Base-by-base conservation (phyloP, 2,113 vertebrate species). In the Meleagris gallopavo region DNA sequence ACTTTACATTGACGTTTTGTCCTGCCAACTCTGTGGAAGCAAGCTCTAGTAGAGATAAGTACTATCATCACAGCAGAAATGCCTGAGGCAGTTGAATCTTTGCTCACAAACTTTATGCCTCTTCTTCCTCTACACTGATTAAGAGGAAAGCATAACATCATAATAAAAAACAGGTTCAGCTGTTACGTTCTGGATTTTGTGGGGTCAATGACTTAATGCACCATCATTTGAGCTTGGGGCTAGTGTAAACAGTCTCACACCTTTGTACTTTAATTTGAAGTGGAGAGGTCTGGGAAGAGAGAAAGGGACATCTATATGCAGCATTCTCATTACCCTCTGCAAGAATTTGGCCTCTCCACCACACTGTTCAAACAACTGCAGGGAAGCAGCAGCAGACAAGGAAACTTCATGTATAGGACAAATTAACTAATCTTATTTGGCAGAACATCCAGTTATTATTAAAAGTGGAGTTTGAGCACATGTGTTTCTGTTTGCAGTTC, bases 141-240 rank as follows among this genome's bases (percentile, higher is more conserved):
- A 74, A 72, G 52, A 64, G 41, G 54, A 58, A 77, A 73, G 25
- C 22, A 1, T 72, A 46, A 93, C 73, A 88, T 75, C 34, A 7
- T 19, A 71, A 88, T 84, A 92, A 90, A 88, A 89, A 60, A 2
- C 62, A 88, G 74, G 81, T 79, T 90, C 81, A 61, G 55, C 52
- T 70, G 58, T 22, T 6, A 9, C 9, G 5, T 62, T 89, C 77
- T 54, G 57, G 21, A 27, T 36, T 82, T 48, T 1, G 2, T 29
- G 36, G 52, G 36, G 36, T 32, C 7, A 3, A 9, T 57, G 65
- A 86, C 54, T 82, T 43, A 91, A 5, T 22, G 54, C n/a, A 32
- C 32, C 64, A n/a, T 32, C 19, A 13, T 3, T 24, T 7, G 60
- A 83, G 73, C 50, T 81, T 79, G 30, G 29, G 46, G 40, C 58